phyloP scores from a whole-genome alignment of 2,113 vertebrate genomes.

The Psilopsiagon aurifrons region DNA sequence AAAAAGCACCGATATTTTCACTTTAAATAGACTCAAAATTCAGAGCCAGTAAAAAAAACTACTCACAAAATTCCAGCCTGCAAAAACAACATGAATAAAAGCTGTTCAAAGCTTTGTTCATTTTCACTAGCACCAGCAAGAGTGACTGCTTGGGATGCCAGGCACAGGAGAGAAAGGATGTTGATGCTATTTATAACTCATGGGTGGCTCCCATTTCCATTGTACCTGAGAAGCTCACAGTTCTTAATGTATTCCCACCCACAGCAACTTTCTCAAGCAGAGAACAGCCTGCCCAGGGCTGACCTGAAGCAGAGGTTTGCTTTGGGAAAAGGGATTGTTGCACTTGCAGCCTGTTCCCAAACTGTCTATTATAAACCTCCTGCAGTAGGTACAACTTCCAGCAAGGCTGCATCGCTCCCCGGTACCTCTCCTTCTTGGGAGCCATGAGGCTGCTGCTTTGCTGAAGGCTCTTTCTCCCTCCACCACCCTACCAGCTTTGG shows the following conservation, averaged over 20 bases:
- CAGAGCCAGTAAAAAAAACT: neutral
- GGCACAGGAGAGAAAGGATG: neutral
- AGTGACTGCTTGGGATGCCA: conserved; percentile 9
- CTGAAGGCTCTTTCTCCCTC: neutral
- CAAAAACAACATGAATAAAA: neutral
- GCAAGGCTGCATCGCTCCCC: neutral
- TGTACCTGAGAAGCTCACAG: neutral
- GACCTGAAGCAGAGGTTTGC: neutral
- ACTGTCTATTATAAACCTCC: neutral
- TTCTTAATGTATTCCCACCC: neutral
- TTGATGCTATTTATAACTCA: conserved; percentile 33
- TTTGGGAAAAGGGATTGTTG: neutral
- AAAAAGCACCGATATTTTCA: neutral
- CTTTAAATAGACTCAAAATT: neutral
- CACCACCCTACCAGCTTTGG: neutral
- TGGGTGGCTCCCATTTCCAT: neutral
- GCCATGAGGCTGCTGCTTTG: neutral
- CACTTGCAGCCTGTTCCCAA: neutral
- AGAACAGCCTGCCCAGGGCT: neutral
- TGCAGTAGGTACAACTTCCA: neutral
- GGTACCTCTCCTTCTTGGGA: neutral
- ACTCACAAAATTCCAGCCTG: neutral
- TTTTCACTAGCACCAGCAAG: conserved; percentile 4
- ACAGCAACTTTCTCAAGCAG: neutral
- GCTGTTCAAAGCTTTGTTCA: neutral